Evolutionary conservation across 1,140 invertebrate species (phyloP).

Genomic region (Cecropterus lyciades): DNA sequence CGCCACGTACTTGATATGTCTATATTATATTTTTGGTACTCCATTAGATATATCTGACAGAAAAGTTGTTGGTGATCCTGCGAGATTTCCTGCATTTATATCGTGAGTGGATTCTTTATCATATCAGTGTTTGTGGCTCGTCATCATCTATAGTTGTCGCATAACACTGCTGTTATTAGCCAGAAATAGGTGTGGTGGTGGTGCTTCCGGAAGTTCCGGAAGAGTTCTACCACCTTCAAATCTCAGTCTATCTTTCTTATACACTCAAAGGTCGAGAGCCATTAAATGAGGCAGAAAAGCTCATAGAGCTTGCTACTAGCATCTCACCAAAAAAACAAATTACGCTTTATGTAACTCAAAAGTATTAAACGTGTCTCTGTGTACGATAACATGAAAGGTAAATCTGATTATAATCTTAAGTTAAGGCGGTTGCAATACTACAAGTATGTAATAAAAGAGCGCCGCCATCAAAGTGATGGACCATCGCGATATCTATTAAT

Average conservation of each 20-base stretch:
- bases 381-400: not conserved
- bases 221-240: too few species aligned
- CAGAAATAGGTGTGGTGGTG: too few species aligned
- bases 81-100: constrained; percentile 72
- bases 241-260: too few species aligned
- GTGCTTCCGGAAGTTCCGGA: too few species aligned
- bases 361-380: too few species aligned
- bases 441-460: not conserved
- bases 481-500: not conserved
- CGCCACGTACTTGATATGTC: constrained; percentile 87
- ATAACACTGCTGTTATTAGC: too few species aligned
- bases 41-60: constrained; percentile 77
- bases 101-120: constrained; percentile 65
- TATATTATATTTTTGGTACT: constrained; percentile 89
- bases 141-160: too few species aligned
- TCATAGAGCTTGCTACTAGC: too few species aligned
- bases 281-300: too few species aligned
- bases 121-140: not conserved
- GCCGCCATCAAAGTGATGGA: not conserved
- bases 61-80: constrained; percentile 63
- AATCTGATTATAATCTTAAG: not conserved
- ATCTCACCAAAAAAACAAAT: too few species aligned
- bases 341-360: too few species aligned
- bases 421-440: not conserved
- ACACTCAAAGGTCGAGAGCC: too few species aligned